These are phyloP conservation scores for Xiphias gladius DNA, from an alignment of 2,113 vertebrate genomes.

Conservation along the genomic window DNA sequence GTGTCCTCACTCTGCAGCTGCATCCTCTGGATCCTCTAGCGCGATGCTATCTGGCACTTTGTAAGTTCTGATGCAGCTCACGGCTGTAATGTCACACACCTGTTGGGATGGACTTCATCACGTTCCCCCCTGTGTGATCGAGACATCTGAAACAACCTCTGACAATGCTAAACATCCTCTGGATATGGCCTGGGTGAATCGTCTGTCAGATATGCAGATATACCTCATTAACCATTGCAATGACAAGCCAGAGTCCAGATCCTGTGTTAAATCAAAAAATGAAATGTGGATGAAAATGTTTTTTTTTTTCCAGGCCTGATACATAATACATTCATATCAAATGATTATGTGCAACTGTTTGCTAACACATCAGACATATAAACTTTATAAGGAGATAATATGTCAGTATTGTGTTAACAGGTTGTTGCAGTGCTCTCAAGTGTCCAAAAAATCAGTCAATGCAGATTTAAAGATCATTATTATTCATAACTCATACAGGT, in stretches of 20 bases:
- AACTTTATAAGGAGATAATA: background rate
- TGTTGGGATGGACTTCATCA: background rate
- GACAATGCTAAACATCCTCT: background rate
- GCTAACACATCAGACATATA: no score
- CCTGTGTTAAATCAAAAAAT: background rate
- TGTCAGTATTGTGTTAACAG: background rate
- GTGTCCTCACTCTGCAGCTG: background rate
- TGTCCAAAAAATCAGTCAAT: no score
- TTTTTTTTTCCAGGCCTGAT: background rate
- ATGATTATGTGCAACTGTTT: background rate
- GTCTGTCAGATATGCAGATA: slow-evolving; percentile 1
- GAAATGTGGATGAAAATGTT: slow-evolving; percentile 3
- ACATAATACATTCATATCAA: background rate
- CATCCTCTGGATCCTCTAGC: background rate
- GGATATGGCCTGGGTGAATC: background rate
- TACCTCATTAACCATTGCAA: background rate
- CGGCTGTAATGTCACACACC: background rate
- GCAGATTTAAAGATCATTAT: background rate
- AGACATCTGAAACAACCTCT: background rate
- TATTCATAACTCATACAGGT: no score
- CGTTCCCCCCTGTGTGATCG: background rate
- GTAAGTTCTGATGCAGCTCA: background rate
- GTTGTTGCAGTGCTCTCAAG: no score
- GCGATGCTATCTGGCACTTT: background rate
- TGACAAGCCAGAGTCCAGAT: background rate